These are phyloP conservation scores for Recurvirostra avosetta DNA, from an alignment of 2,113 vertebrate species.

Conservation along the genomic window DNA sequence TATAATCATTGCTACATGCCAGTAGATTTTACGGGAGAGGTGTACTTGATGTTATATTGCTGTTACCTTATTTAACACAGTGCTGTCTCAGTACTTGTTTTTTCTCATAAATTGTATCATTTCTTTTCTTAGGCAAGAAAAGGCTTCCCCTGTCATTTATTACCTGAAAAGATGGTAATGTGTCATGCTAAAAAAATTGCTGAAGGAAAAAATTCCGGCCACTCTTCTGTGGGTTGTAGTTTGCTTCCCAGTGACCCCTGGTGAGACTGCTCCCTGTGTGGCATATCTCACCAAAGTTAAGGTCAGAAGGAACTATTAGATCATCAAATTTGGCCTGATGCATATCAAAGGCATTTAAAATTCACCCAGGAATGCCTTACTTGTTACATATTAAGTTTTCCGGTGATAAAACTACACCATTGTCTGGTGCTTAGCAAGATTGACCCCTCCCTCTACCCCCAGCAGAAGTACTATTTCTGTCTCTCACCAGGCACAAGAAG, in stretches of 20 bases:
- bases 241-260: not conserved
- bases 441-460: not conserved
- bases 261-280: not conserved
- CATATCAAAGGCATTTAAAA: conserved; percentile 1
- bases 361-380: not conserved
- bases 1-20: not conserved
- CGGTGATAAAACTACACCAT: not conserved
- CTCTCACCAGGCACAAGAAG: not conserved
- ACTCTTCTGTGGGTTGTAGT: not conserved
- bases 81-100: not conserved
- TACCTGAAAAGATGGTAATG: not conserved
- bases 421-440: not conserved
- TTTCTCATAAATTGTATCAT: not conserved
- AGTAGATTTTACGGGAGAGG: not conserved
- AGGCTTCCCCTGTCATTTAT: not conserved
- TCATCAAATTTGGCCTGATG: not conserved
- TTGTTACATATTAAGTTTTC: conserved; percentile 29
- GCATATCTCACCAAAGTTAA: not conserved
- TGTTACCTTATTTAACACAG: not conserved
- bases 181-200: conserved; percentile 15
- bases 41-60: not conserved
- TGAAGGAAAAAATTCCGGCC: not conserved
- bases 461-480: not conserved
- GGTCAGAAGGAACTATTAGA: not conserved
- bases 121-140: conserved; percentile 8